phyloP scores from a whole-genome alignment of 2,797 vertebrate species.

The Chaetophractus vellerosus region DNA sequence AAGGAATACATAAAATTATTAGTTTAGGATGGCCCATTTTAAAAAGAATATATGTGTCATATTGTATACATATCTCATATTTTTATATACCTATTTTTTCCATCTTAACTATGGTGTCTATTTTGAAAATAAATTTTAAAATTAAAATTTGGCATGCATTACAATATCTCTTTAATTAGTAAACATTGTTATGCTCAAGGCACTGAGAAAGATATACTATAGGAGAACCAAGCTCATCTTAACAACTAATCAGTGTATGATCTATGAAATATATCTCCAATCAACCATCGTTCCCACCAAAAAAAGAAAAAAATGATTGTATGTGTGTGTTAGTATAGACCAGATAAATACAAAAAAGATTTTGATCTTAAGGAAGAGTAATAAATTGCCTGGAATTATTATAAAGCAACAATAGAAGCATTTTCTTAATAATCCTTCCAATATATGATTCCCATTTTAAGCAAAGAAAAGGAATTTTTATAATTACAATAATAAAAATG shows the following conservation, averaged over 20 bases:
- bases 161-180: constrained; percentile 12
- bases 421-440: not conserved
- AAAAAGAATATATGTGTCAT: not conserved
- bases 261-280: constrained; percentile 1
- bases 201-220: not conserved
- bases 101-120: not conserved
- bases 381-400: constrained; percentile 45
- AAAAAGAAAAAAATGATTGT: not conserved
- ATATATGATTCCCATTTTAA: constrained; percentile 33
- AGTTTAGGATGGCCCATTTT: not conserved
- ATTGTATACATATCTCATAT: not conserved
- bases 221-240: constrained; percentile 3
- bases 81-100: not conserved
- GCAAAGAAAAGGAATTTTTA: constrained; percentile 1
- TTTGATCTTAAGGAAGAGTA: constrained; percentile 16
- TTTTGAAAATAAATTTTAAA: constrained; percentile 53
- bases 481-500: not conserved
- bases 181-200: not conserved
- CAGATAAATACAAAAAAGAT: not conserved
- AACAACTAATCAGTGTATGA: not conserved
- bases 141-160: constrained; percentile 15
- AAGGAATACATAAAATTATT: constrained; percentile 24
- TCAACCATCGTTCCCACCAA: not conserved
- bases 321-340: not conserved
- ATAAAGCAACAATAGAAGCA: constrained; percentile 35